These are phyloP conservation scores for Schizaphis graminum DNA, from an alignment of 2,888 invertebrate species.

Conservation along the genomic window DNA sequence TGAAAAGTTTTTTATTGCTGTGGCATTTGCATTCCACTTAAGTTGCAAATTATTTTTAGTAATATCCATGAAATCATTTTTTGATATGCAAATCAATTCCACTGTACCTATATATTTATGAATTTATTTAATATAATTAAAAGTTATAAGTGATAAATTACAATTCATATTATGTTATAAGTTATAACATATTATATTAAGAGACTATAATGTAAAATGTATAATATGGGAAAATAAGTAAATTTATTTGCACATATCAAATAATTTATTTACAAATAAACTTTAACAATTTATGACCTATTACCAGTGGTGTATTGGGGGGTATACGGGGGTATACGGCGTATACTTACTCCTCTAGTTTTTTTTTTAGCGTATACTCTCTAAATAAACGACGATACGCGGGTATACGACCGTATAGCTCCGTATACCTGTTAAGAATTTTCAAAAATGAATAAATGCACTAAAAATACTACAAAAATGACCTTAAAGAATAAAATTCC, in stretches of 20 bases:
- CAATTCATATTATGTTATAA: not conserved
- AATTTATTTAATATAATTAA: not conserved
- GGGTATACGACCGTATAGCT: no score
- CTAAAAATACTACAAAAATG: no score
- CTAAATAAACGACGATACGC: no score
- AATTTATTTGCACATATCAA: not conserved
- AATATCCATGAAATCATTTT: slow-evolving; percentile 17
- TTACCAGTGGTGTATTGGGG: no score
- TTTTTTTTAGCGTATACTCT: no score
- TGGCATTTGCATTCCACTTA: not conserved
- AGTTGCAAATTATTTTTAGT: slow-evolving; percentile 19
- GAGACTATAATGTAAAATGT: not conserved
- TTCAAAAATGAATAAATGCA: no score
- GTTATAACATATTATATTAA: not conserved
- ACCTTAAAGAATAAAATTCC: no score
- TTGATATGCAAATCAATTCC: slow-evolving; percentile 49
- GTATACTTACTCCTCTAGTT: no score
- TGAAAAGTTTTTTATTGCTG: not conserved
- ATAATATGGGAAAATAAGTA: not conserved
- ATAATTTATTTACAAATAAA: not conserved
- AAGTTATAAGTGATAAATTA: not conserved
- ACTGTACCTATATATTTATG: slow-evolving; percentile 8
- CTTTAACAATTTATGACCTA: not conserved
- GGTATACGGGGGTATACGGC: no score
- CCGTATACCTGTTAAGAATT: no score